Evolutionary conservation across 2,888 invertebrate species (phyloP).

Genomic region (Gisinianus flammeolus): DNA sequence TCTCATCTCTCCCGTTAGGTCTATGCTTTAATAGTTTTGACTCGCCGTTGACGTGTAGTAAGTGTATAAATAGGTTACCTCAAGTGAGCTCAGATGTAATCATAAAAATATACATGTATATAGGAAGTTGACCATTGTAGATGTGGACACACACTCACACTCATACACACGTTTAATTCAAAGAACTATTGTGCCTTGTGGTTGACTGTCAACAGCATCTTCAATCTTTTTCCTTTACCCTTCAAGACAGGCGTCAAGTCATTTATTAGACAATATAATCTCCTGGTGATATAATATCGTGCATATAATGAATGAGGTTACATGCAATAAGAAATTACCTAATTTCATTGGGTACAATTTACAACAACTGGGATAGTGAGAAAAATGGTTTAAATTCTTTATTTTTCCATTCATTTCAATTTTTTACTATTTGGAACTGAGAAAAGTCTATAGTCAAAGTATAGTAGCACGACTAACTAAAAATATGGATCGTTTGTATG

Average conservation of each 20-base stretch:
- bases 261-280: slow-evolving; percentile 5
- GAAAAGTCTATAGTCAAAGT: neutral
- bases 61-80: slow-evolving; percentile 34
- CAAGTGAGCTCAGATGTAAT: slow-evolving; percentile 5
- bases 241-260: neutral
- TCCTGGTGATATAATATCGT: slow-evolving; percentile 20
- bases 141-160: neutral
- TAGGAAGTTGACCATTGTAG: neutral
- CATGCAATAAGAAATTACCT: too few relatives aligned
- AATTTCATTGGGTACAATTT: slow-evolving; percentile 25
- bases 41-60: slow-evolving; percentile 15
- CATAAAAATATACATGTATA: neutral
- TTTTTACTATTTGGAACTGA: neutral
- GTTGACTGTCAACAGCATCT: slow-evolving; percentile 26
- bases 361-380: neutral
- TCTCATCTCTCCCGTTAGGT: slow-evolving; percentile 38
- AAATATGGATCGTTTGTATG: too few relatives aligned
- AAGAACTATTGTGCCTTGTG: slow-evolving; percentile 19
- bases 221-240: slow-evolving; percentile 25
- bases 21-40: slow-evolving; percentile 1
- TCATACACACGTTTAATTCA: neutral
- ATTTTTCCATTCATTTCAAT: neutral
- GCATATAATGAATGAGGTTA: too few relatives aligned
- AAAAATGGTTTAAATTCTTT: neutral
- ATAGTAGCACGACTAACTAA: too few relatives aligned